Evolutionary conservation across 2,797 vertebrate species (phyloP).

Genomic region (Merluccius polli): DNA sequence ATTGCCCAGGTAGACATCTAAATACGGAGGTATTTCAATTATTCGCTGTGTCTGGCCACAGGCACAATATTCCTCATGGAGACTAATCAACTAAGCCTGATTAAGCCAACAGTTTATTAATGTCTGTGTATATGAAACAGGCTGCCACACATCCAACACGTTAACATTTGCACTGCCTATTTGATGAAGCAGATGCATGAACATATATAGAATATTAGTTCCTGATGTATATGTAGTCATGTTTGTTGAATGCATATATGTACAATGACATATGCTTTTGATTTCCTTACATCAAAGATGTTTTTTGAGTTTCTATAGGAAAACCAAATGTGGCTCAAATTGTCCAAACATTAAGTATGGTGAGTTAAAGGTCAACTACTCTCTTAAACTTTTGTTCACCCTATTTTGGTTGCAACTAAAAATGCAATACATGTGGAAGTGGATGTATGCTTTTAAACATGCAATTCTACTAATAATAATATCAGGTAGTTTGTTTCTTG

Average conservation of each 20-base stretch:
- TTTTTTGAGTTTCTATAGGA: too few species aligned
- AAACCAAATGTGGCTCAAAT: too few species aligned
- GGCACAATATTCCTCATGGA: conserved; percentile 59
- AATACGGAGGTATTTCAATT: conserved; percentile 76
- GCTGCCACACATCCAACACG: background rate
- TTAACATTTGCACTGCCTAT: background rate
- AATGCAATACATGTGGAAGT: background rate
- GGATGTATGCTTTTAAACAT: background rate
- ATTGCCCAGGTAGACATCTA: conserved; percentile 72
- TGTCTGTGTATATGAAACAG: background rate
- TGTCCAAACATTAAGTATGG: background rate
- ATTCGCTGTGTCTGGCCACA: conserved; percentile 59
- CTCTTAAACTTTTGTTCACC: background rate
- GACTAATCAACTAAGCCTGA: conserved; percentile 60
- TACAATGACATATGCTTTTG: too few species aligned
- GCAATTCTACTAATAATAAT: background rate
- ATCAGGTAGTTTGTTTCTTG: background rate
- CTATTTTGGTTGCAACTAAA: too few species aligned
- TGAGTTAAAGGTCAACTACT: background rate
- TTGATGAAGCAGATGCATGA: background rate
- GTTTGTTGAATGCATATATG: too few species aligned
- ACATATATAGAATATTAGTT: background rate
- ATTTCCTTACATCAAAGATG: too few species aligned
- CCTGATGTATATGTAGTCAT: background rate
- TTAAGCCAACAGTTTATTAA: conserved; percentile 54